Evolutionary conservation across 2,888 invertebrate genomes (phyloP).

Genomic region (Polydrusus tereticollis): DNA sequence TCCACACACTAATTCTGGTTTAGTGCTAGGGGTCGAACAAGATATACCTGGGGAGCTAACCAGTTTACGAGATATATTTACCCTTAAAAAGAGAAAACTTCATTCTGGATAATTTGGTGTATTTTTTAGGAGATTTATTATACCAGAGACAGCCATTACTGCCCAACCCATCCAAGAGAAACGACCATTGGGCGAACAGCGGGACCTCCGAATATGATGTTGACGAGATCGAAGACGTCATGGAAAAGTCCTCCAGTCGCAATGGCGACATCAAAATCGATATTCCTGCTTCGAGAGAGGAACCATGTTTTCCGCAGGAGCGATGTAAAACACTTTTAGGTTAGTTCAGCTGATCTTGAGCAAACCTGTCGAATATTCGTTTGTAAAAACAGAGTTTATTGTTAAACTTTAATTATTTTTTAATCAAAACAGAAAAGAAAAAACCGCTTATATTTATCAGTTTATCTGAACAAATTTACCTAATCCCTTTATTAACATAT

Average conservation of each 20-base stretch:
- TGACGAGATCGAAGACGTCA: conserved; percentile 67
- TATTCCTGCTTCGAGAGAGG: conserved; percentile 78
- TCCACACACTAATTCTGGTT: no score
- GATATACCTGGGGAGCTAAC: no score
- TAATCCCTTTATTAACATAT: no score
- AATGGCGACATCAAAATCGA: conserved; percentile 74
- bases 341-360: conserved; percentile 55
- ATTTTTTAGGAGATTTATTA: conserved; percentile 66
- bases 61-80: no score
- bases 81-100: no score
- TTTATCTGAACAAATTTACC: no score
- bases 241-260: conserved; percentile 62
- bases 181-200: conserved; percentile 68
- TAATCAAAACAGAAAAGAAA: no score
- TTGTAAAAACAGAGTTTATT: no score
- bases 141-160: conserved; percentile 74
- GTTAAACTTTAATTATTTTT: no score
- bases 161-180: conserved; percentile 68
- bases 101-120: not conserved
- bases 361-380: not conserved
- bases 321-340: conserved; percentile 84
- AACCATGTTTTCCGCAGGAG: conserved; percentile 85
- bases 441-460: no score
- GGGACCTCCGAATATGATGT: conserved; percentile 65
- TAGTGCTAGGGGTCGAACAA: no score